These are phyloP conservation scores for Euura saliciscinereae DNA, from an alignment of 1,140 invertebrate genomes.

Conservation along the genomic window DNA sequence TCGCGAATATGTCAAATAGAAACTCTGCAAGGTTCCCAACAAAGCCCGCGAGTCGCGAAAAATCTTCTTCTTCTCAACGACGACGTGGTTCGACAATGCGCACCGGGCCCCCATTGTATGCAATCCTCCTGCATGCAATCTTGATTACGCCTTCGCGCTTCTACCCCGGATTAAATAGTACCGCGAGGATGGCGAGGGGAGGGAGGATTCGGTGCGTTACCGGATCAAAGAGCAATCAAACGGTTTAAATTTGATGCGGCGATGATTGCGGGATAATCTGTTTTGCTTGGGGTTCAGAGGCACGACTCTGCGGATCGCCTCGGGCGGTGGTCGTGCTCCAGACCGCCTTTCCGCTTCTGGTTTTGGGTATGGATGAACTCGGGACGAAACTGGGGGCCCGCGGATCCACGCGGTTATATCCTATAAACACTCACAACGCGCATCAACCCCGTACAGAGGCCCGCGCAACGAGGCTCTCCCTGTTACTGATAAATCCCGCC, in stretches of 20 bases:
- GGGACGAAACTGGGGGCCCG: neutral
- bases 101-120: conserved; percentile 11
- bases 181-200: neutral
- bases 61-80: neutral
- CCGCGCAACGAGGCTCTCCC: conserved; percentile 35
- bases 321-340: neutral
- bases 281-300: conserved; percentile 46
- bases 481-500: conserved; percentile 49
- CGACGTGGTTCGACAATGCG: neutral
- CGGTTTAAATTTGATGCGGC: conserved; percentile 16
- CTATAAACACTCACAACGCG: conserved; percentile 47
- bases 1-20: neutral
- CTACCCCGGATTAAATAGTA: neutral
- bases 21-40: neutral
- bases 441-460: conserved; percentile 37
- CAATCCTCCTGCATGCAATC: conserved; percentile 1
- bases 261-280: conserved; percentile 59
- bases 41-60: neutral
- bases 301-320: conserved; percentile 11
- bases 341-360: too few relatives aligned
- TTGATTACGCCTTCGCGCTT: neutral
- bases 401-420: conserved; percentile 40
- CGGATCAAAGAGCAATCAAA: neutral
- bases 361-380: neutral
- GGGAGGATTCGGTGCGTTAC: conserved; percentile 1